Conservation (phyloP, 1,140 invertebrate species). For the Zelostemma sp. region DNA sequence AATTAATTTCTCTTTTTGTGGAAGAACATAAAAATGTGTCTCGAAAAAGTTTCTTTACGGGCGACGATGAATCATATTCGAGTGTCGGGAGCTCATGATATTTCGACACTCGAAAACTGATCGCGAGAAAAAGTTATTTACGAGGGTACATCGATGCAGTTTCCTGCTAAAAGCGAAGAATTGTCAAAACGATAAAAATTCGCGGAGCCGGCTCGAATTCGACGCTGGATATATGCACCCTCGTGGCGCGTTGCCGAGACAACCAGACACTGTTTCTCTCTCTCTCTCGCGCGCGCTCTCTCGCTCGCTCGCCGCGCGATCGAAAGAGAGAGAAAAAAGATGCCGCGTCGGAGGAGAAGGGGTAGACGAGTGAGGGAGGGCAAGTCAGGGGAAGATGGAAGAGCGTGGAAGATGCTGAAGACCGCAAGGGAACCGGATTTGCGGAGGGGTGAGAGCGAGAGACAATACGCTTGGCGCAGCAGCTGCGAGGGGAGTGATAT, state of each 20-base stretch:
- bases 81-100: no score
- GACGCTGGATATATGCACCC: slow-evolving; percentile 29
- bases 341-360: neutral
- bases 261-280: no score
- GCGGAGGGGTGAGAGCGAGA: slow-evolving; percentile 9
- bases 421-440: slow-evolving; percentile 13
- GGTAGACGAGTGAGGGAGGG: neutral
- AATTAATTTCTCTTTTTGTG: no score
- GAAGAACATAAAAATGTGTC: no score
- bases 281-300: no score
- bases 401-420: slow-evolving; percentile 13
- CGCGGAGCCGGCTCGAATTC: slow-evolving; percentile 20
- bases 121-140: no score
- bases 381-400: neutral
- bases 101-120: no score
- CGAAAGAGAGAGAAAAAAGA: neutral
- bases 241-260: slow-evolving; percentile 38
- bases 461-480: slow-evolving; percentile 19
- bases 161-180: no score
- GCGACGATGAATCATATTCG: no score
- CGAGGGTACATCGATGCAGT: no score
- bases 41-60: no score
- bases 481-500: slow-evolving; percentile 10
- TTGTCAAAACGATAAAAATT: no score
- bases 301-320: slow-evolving; percentile 52